Evolutionary conservation across 1,140 invertebrate genomes (phyloP).

Genomic region (Argopecten irradians): DNA sequence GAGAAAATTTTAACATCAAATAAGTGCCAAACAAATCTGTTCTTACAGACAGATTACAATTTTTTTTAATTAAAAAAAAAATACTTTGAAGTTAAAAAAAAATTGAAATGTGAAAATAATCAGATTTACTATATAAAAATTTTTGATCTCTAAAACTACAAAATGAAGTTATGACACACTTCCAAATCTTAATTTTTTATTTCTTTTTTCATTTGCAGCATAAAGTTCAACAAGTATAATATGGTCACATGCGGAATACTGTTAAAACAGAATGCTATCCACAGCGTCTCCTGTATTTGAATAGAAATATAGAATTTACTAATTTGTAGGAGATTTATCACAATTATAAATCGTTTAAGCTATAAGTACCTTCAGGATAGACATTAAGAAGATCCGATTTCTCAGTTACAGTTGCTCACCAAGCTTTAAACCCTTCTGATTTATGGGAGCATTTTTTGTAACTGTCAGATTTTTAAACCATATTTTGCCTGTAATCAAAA

Average conservation of each 20-base stretch:
- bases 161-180: background rate
- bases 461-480: background rate
- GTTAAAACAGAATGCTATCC: background rate
- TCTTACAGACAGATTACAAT: too few relatives aligned
- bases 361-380: background rate
- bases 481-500: slow-evolving; percentile 23
- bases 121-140: background rate
- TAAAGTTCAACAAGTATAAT: slow-evolving; percentile 12
- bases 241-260: background rate
- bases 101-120: too few relatives aligned
- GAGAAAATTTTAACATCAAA: too few relatives aligned
- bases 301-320: background rate
- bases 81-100: too few relatives aligned
- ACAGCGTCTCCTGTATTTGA: background rate
- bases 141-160: background rate
- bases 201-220: background rate
- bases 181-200: background rate
- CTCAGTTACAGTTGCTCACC: background rate
- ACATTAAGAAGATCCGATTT: slow-evolving; percentile 21
- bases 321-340: slow-evolving; percentile 12
- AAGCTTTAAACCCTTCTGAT: background rate
- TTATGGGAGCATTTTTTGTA: background rate
- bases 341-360: slow-evolving; percentile 23
- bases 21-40: too few relatives aligned
- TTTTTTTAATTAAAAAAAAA: too few relatives aligned